Evolutionary conservation across 2,113 vertebrate genomes (phyloP).

Genomic region (Salvelinus alpinus): DNA sequence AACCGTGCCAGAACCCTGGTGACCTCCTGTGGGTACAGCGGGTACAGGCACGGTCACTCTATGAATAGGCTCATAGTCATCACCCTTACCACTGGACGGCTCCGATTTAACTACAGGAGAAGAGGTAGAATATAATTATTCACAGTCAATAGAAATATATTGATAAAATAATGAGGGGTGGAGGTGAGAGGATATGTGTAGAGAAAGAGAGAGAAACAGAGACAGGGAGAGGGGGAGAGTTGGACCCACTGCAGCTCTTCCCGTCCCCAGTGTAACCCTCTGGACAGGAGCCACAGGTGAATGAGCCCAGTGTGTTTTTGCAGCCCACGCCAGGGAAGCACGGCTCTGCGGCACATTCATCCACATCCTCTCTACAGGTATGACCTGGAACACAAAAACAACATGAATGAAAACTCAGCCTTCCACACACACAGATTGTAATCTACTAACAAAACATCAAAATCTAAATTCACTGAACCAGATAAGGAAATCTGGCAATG

Average conservation of each 20-base stretch:
- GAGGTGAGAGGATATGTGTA: no score
- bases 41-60: neutral
- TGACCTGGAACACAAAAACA: constrained; percentile 66
- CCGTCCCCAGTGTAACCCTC: constrained; percentile 78
- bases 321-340: constrained; percentile 81
- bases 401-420: neutral
- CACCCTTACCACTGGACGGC: neutral
- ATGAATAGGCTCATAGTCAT: constrained; percentile 10
- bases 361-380: constrained; percentile 83
- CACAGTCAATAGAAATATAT: no score
- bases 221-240: neutral
- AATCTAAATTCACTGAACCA: neutral
- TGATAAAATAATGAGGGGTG: no score
- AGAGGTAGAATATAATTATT: neutral
- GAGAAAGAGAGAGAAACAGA: neutral
- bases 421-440: neutral
- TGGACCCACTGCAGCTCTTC: constrained; percentile 67
- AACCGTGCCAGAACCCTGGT: constrained; percentile 28
- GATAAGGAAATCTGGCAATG: neutral
- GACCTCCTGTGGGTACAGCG: neutral
- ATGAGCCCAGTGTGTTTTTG: constrained; percentile 83
- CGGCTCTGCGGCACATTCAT: constrained; percentile 80
- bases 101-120: constrained; percentile 29
- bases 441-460: neutral
- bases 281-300: constrained; percentile 81